These are phyloP conservation scores for Clinocottus analis DNA, from an alignment of 2,113 vertebrate species.

Conservation along the genomic window DNA sequence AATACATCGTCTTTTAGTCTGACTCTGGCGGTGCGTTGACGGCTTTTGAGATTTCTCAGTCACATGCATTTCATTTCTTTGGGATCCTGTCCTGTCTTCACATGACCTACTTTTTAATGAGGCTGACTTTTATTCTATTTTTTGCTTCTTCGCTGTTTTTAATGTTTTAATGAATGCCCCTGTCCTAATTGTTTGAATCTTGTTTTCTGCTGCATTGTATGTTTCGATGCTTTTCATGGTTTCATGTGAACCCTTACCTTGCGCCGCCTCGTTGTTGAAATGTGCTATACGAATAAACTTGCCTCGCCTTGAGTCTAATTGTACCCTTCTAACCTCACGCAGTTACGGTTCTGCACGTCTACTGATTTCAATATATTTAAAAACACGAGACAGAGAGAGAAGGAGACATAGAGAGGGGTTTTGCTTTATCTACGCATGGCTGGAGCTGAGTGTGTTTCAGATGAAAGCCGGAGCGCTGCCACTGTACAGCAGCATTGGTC, in stretches of 20 bases:
- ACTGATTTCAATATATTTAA: not conserved
- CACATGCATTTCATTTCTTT: not conserved
- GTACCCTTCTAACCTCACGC: not conserved
- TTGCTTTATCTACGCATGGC: constrained; percentile 43
- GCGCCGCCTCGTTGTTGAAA: too few species aligned
- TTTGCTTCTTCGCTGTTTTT: too few species aligned
- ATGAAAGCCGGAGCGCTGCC: constrained; percentile 40
- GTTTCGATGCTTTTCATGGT: too few species aligned
- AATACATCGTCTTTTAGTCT: not conserved
- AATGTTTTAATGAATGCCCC: too few species aligned
- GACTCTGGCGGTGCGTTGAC: not conserved
- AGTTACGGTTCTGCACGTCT: not conserved
- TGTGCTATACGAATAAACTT: too few species aligned
- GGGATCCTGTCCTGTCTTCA: not conserved
- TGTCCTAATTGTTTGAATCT: too few species aligned
- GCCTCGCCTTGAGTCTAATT: not conserved
- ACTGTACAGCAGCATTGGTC: constrained; percentile 33
- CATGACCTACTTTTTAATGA: not conserved
- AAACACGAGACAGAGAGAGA: constrained; percentile 13
- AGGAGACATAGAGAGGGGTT: not conserved
- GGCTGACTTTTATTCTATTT: not conserved
- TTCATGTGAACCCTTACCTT: too few species aligned
- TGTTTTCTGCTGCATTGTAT: too few species aligned
- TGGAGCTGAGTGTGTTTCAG: constrained; percentile 49
- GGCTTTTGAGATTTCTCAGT: too few species aligned